Percentiles rank a stretch among this genome's conserved stretches.
Evolutionary conservation across 2,797 vertebrate genomes (phyloP).

Genomic region (Odontamblyopus lacepedii): DNA sequence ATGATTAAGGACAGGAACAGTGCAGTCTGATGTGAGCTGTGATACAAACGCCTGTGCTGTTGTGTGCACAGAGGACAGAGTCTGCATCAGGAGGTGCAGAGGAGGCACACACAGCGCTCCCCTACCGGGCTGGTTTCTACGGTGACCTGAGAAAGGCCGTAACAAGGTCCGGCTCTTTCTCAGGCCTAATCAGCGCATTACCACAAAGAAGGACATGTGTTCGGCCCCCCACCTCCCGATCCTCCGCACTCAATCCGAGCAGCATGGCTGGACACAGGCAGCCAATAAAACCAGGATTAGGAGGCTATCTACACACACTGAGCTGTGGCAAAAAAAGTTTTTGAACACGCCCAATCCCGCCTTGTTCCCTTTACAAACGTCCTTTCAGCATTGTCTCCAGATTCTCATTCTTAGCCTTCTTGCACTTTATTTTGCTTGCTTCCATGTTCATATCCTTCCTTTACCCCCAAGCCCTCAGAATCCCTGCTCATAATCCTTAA

Average conservation of each 20-base stretch:
- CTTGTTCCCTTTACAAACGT: conserved; percentile 66
- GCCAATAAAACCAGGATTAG: conserved; percentile 90
- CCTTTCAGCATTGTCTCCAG: conserved; percentile 64
- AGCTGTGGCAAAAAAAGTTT: conserved; percentile 78
- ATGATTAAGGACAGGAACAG: conserved; percentile 50
- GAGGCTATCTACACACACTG: conserved; percentile 79
- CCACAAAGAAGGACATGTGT: conserved; percentile 94
- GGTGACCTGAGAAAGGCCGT: conserved; percentile 90
- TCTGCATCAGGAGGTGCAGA: conserved; percentile 57
- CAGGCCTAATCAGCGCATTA: conserved; percentile 87
- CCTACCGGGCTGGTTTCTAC: conserved; percentile 93
- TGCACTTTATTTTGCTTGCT: conserved; percentile 65
- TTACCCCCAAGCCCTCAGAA: conserved; percentile 69
- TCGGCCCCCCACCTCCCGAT: conserved; percentile 72
- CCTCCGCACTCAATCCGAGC: conserved; percentile 78
- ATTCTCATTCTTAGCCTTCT: conserved; percentile 62
- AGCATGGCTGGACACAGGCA: conserved; percentile 81
- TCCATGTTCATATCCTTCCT: conserved; percentile 70
- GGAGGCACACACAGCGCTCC: conserved; percentile 81
- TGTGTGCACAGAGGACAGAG: conserved; percentile 39
- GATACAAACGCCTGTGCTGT: conserved; percentile 14
- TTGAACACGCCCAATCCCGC: conserved; percentile 78
- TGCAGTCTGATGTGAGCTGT: conserved; percentile 27
- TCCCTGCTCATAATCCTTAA: conserved; percentile 68
- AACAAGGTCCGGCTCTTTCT: conserved; percentile 94